Base-by-base conservation (phyloP, 2,888 invertebrate genomes). In the Phyllotreta striolata region DNA sequence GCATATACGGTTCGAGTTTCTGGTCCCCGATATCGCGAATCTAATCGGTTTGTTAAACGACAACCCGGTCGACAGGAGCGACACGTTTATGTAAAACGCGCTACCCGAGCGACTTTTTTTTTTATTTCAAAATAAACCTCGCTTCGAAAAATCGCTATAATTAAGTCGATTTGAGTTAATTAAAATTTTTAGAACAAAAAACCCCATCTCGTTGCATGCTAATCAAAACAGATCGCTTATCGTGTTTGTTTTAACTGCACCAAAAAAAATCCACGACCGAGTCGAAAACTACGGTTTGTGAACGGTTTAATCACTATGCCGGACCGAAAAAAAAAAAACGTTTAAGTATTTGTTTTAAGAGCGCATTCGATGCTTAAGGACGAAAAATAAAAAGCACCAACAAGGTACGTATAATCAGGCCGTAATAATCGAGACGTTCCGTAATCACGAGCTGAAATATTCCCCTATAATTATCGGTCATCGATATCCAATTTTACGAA, bases 1-100 rank as follows among this genome's bases (percentile, higher is more conserved):
- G 24, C 24, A 24, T 24, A 24, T 24, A 24, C 24, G 24, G 24
- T 24, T 24, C 24, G 24, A 24, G 24, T 24, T 24, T 24, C 24
- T 24, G 24, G 24, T 1, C 24, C n/a, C 24, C 24, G 24, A 24
- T 24, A 24, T 24, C 24, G 24, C 24, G n/a, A n/a, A 24, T 24
- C 24, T 24, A 24, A 24, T 24, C 24, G 24, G 24, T 24, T 24
- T 24, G 47, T 46, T 13, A 67, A 66, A 65, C 70, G 69, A 67
- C 71, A 71, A 59, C 61, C 55, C 51, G 62, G 66, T 59, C 52
- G 59, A 52, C 51, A 58, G 40, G 3, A 24, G 49, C 39, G 47
- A 57, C 43, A 43, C 55, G 37, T 56, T 56, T 44, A 56, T 51
- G 41, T 58, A 54, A 56, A 52, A 40, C 52, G 62, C 43, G 58